Evolutionary conservation across 2,888 invertebrate species (phyloP), one percentile per base, ranked within the genome.

Genomic region (Apamea monoglypha): DNA sequence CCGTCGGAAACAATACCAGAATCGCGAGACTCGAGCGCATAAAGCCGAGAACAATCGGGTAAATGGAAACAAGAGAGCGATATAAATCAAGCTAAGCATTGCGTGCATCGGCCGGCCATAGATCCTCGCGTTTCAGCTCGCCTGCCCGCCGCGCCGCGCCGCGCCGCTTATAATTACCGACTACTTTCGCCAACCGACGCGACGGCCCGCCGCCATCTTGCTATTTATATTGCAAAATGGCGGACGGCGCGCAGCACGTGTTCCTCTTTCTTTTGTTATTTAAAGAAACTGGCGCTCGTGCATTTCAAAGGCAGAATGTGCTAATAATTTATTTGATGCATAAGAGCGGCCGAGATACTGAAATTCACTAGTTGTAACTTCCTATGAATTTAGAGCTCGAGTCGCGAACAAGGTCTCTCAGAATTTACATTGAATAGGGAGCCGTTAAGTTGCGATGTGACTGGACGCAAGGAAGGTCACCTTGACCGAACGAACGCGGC

Each of bases 171-270:
- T 96, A 96, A 96, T 96, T 96, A 96, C 96, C 90, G 91, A 96
- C 94, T 95, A 96, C 96, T 97, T 97, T 97, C 96, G 96, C 96
- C 96, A 94, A 93, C 95, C 93, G 92, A 93, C 94, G 92, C 93
- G 92, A 93, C 94, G 92, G 94, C 92, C 90, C 92, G 93, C 92
- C 96, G 96, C 96, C 97, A 96, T 97, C 94, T 96, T 96, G 96
- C 95, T 95, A 96, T 96, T 96, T 96, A 96, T 95, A 95, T 94
- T 94, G 95, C 96, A 96, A 96, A 96, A 96, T 96, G 96, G 96
- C 96, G 94, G 95, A 93, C 94, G 88, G 91, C 86, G 90, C 91
- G 90, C 93, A 94, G 92, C 94, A 95, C 95, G 94, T 95, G 96
- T 94, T 95, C 92, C 92, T 94, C 94, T 95, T 94, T 94, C 93